Conservation (phyloP, 2,888 invertebrate species). For the Acleris cristana region DNA sequence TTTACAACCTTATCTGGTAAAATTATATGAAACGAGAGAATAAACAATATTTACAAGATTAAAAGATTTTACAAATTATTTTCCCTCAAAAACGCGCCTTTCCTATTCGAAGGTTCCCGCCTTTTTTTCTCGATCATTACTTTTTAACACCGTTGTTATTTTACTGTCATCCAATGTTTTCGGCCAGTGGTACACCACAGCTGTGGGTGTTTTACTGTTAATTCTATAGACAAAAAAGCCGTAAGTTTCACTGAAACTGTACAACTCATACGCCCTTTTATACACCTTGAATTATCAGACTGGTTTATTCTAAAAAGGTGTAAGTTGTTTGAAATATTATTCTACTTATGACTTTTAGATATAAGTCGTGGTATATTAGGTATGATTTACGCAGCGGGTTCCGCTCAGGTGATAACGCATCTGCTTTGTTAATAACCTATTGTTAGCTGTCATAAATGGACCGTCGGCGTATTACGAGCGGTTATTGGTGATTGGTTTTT, state of each 20-base stretch:
- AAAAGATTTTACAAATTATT: too few relatives aligned
- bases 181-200: conserved; percentile 25
- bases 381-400: conserved; percentile 63
- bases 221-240: background rate
- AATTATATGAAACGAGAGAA: too few relatives aligned
- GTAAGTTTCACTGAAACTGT: background rate
- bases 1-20: too few relatives aligned
- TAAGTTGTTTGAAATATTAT: background rate
- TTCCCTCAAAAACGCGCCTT: too few relatives aligned
- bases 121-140: too few relatives aligned
- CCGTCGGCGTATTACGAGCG: conserved; percentile 8
- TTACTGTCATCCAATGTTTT: conserved; percentile 17
- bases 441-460: conserved; percentile 53
- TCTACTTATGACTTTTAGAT: background rate
- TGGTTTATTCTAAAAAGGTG: background rate
- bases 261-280: background rate
- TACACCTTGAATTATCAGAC: too few relatives aligned
- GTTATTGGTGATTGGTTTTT: conserved; percentile 5
- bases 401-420: conserved; percentile 75
- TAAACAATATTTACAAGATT: too few relatives aligned
- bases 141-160: conserved; percentile 13
- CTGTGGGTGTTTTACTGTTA: conserved; percentile 22
- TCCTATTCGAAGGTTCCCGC: too few relatives aligned
- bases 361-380: background rate
- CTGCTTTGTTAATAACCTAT: conserved; percentile 76